These are phyloP conservation scores for Caenorhabditis virilis DNA, from an alignment of 2,888 invertebrate species.

Conservation along the genomic window DNA sequence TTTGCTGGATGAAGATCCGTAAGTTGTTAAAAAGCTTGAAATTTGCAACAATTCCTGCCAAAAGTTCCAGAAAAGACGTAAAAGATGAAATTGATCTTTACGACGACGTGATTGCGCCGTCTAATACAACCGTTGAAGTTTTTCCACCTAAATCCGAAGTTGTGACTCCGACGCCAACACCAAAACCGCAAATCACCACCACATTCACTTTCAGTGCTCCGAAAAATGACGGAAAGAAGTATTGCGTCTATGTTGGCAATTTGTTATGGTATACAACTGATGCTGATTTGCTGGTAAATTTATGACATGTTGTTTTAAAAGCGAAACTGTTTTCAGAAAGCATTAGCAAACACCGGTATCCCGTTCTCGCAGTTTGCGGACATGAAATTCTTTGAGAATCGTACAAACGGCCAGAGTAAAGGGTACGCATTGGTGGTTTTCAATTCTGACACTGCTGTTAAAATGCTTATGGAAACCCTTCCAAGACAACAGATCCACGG, in stretches of 20 bases:
- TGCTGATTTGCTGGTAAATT: conserved; percentile 56
- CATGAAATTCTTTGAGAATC: conserved; percentile 98
- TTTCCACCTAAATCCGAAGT: neutral
- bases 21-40: conserved; percentile 1
- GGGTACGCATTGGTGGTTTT: conserved; percentile 90
- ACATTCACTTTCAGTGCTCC: conserved; percentile 2
- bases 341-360: conserved; percentile 88
- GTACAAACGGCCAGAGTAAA: conserved; percentile 77
- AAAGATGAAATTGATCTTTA: conserved; percentile 55
- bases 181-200: neutral
- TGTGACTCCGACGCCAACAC: neutral
- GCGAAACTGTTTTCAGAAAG: too few relatives aligned
- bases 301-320: too few relatives aligned
- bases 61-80: conserved; percentile 8
- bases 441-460: conserved; percentile 80
- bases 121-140: conserved; percentile 18
- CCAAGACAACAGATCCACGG: conserved; percentile 90
- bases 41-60: neutral
- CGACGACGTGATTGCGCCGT: conserved; percentile 64
- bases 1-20: conserved; percentile 22
- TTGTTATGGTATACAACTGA: conserved; percentile 81
- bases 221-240: conserved; percentile 41
- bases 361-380: conserved; percentile 93
- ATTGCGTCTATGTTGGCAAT: conserved; percentile 93
- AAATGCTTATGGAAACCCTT: conserved; percentile 83